These are phyloP conservation scores for Manis pentadactyla DNA, from an alignment of 2,797 vertebrate species.

Conservation along the genomic window DNA sequence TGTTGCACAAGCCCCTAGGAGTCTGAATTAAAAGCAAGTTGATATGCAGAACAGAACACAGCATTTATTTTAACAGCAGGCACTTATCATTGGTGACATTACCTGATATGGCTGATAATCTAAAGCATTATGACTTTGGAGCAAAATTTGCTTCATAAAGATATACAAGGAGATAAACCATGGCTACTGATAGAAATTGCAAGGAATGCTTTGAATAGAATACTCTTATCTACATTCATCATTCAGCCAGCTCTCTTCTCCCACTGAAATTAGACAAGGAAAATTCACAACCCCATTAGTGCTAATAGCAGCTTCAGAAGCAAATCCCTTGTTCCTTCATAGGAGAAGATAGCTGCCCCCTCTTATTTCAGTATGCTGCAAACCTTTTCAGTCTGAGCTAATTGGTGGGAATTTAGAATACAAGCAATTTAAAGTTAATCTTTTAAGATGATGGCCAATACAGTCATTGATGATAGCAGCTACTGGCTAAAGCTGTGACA, in stretches of 20 bases:
- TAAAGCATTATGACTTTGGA: constrained; percentile 79
- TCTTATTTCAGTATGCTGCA: constrained; percentile 30
- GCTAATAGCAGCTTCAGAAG: constrained; percentile 57
- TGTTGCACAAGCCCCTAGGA: constrained; percentile 77
- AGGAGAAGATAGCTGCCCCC: not conserved
- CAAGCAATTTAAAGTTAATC: constrained; percentile 56
- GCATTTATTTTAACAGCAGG: constrained; percentile 84
- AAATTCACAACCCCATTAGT: constrained; percentile 56
- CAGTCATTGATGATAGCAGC: not conserved
- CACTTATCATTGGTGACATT: constrained; percentile 80
- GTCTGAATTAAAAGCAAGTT: constrained; percentile 82
- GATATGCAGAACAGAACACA: constrained; percentile 76
- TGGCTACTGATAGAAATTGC: constrained; percentile 74
- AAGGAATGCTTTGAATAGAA: constrained; percentile 72
- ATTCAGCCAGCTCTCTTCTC: constrained; percentile 68
- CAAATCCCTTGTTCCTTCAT: constrained; percentile 60
- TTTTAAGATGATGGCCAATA: constrained; percentile 26
- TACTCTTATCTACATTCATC: constrained; percentile 76
- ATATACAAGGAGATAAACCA: constrained; percentile 76
- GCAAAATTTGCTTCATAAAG: constrained; percentile 79
- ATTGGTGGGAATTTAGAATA: constrained; percentile 50
- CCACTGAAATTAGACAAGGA: constrained; percentile 64
- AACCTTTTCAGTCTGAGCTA: constrained; percentile 33
- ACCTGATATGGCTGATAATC: constrained; percentile 77
- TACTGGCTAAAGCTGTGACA: not conserved